Evolutionary conservation across 2,113 vertebrate species (phyloP).

Genomic region (Rallus limicola): DNA sequence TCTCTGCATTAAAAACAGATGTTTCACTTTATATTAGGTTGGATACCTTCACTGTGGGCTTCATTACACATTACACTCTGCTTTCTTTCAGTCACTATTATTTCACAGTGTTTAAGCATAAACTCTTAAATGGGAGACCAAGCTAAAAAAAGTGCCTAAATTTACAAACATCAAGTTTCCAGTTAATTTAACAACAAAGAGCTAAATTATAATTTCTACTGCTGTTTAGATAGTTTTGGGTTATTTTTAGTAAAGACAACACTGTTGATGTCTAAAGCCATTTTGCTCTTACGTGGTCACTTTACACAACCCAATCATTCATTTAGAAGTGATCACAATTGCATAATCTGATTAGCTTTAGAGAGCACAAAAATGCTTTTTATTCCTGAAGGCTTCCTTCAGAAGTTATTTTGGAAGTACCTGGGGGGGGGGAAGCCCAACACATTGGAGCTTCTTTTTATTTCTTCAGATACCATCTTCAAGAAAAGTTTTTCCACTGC

Average conservation of each 20-base stretch:
- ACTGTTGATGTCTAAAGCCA: neutral
- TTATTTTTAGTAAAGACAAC: neutral
- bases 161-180: neutral
- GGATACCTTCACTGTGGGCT: neutral
- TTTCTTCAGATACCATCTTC: neutral
- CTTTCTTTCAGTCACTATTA: neutral
- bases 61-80: neutral
- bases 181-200: neutral
- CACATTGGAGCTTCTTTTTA: neutral
- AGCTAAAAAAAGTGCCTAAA: neutral
- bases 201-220: neutral
- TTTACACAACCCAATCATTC: accelerated
- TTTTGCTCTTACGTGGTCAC: accelerated
- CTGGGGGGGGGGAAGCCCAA: neutral
- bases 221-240: neutral
- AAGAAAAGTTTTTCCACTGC: neutral
- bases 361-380: neutral
- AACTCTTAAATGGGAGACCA: neutral
- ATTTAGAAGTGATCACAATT: neutral
- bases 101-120: neutral
- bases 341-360: neutral
- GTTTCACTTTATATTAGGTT: neutral
- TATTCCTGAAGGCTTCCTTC: neutral
- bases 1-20: neutral
- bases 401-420: neutral